Evolutionary conservation across 2,113 vertebrate species (phyloP).

Genomic region (Perca schrenkii): DNA sequence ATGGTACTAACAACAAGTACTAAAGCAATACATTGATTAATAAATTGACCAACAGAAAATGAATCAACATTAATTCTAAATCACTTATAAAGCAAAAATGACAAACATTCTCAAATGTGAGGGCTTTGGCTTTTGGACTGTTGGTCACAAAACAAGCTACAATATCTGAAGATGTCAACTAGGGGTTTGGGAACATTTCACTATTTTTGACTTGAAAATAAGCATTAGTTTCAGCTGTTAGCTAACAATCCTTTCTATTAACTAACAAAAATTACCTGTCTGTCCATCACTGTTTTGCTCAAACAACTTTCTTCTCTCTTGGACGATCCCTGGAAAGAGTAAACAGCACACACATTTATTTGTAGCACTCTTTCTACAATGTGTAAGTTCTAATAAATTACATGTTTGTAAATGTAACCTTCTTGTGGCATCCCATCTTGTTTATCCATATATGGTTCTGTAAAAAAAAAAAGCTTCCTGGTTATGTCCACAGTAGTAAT

Average conservation of each 20-base stretch:
- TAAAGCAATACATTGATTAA: background rate
- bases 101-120: background rate
- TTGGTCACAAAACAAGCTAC: background rate
- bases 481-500: background rate
- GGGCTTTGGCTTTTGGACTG: background rate
- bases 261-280: background rate
- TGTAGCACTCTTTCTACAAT: background rate
- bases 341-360: background rate
- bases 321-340: background rate
- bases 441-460: background rate
- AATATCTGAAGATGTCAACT: too few species aligned
- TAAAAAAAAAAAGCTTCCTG: background rate
- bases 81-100: background rate
- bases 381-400: background rate
- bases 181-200: background rate
- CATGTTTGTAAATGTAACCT: background rate
- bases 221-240: background rate
- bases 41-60: background rate
- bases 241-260: background rate
- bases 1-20: background rate
- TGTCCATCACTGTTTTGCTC: background rate
- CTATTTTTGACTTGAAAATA: background rate
- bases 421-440: background rate
- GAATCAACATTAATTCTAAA: background rate
- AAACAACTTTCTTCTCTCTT: rapidly evolving